These are phyloP conservation scores for Oikopleura vanhoeffeni DNA, from an alignment of 23 tunicate genomes.

Conservation along the genomic window DNA sequence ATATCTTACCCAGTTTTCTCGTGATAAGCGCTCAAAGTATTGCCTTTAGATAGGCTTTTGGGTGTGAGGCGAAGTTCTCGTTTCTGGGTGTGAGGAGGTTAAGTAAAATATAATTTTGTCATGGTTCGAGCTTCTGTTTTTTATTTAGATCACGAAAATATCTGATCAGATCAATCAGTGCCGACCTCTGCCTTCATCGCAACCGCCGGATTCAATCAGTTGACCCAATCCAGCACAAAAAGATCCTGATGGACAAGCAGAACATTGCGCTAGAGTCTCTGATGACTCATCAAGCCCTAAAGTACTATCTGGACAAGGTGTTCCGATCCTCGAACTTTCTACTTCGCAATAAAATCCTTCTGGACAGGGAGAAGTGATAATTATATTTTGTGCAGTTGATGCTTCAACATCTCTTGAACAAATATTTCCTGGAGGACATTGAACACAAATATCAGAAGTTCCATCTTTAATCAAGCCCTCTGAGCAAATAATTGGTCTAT, in stretches of 20 bases:
- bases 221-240: conserved; percentile 38
- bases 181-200: conserved; percentile 64
- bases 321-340: background rate
- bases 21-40: no score
- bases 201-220: conserved; percentile 43
- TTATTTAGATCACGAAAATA: no score
- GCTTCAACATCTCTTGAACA: background rate
- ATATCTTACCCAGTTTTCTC: no score
- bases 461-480: no score
- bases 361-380: conserved; percentile 22
- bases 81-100: no score
- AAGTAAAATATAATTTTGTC: no score
- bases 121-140: no score
- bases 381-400: background rate
- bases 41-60: no score
- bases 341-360: conserved; percentile 40
- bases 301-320: conserved; percentile 37
- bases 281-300: conserved; percentile 21
- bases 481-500: conserved; percentile 37
- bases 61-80: no score
- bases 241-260: conserved; percentile 46
- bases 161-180: no score
- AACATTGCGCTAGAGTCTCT: no score
- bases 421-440: background rate
- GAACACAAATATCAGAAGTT: conserved; percentile 16